Base-by-base conservation (phyloP, 2,113 vertebrate genomes). In the Siniperca chuatsi region DNA sequence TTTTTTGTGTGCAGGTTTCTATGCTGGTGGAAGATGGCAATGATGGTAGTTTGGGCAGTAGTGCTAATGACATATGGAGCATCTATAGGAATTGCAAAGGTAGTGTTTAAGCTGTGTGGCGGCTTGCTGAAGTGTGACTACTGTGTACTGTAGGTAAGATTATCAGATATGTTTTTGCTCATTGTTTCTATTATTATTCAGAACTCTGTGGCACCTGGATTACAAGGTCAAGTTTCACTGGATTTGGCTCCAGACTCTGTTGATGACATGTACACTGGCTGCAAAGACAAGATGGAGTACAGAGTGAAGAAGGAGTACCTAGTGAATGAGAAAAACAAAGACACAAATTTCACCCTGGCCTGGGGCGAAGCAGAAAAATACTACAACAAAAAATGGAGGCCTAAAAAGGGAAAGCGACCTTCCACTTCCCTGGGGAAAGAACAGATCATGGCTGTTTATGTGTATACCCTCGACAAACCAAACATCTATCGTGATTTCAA, bases 211-310 rank as follows among this genome's bases (percentile, higher is more conserved):
- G 50, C 4, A 50, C 8, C n/a, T 10, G 46, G 13, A 0, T 75
- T 76, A 16, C 65, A 75, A 6, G 15, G 1, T 40, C 25, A 29
- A n/a, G 0, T 62, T 44, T 46, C 60, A 0, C 40, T 90, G 52
- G 85, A 89, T n/a, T n/a, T 89, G 62, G 78, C 85, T 75, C 57
- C 4, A 20, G 50, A 77, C 1, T 10, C 84, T 44, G 83, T 89
- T 23, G 91, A 92, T 65, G 90, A 92, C 37, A 85, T 79, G 85
- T 90, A 90, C 37, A 0, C 10, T 9, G 87, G 82, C 3, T 90
- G 91, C 78, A 81, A 58, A 35, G 62, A 77, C 18, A 20, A 79
- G 18, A 90, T 92, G 87, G 37, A 74, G 46, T 2, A 33, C 33
- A 82, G 55, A 25, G 90, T 90, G 64, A 62, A 18, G 46, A 81